phyloP scores from a whole-genome alignment of 2,113 vertebrate species.

The Bathybates hornii region DNA sequence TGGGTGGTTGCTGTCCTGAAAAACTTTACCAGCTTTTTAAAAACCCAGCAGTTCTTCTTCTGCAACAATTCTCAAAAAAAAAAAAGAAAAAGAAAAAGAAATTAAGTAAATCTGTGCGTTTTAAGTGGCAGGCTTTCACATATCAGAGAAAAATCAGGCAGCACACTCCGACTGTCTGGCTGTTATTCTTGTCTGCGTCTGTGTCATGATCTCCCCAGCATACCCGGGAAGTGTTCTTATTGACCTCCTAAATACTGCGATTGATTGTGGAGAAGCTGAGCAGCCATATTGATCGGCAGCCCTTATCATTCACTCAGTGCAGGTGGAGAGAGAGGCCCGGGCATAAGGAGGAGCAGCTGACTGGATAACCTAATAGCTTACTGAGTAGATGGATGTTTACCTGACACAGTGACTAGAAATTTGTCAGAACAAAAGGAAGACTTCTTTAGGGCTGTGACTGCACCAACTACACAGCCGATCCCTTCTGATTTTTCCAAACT shows the following conservation, averaged over 20 bases:
- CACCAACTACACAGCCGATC: neutral
- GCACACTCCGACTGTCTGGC: constrained; percentile 6
- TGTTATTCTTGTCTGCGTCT: constrained; percentile 41
- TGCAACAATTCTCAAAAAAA: neutral
- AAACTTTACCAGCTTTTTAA: neutral
- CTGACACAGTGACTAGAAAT: neutral
- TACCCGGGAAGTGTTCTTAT: constrained; percentile 63
- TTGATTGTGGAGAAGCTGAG: constrained; percentile 66
- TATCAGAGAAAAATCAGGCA: neutral
- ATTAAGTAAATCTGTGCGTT: neutral
- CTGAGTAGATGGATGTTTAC: constrained; percentile 5
- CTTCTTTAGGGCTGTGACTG: neutral
- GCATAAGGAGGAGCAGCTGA: constrained; percentile 2
- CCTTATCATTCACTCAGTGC: constrained; percentile 47
- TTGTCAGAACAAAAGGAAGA: neutral
- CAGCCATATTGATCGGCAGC: constrained; percentile 64
- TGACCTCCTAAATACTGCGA: constrained; percentile 66
- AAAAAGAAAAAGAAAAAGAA: neutral
- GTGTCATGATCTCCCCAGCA: constrained; percentile 42
- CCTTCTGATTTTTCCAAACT: neutral
- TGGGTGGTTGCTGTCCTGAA: neutral
- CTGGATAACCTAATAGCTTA: constrained; percentile 15
- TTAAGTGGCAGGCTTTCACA: neutral
- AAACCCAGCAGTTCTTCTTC: neutral
- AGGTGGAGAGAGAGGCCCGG: neutral